Percentiles rank a stretch among this genome's conserved stretches.
phyloP scores from a whole-genome alignment of 2,888 invertebrate species.

The Drosophila algonquin region DNA sequence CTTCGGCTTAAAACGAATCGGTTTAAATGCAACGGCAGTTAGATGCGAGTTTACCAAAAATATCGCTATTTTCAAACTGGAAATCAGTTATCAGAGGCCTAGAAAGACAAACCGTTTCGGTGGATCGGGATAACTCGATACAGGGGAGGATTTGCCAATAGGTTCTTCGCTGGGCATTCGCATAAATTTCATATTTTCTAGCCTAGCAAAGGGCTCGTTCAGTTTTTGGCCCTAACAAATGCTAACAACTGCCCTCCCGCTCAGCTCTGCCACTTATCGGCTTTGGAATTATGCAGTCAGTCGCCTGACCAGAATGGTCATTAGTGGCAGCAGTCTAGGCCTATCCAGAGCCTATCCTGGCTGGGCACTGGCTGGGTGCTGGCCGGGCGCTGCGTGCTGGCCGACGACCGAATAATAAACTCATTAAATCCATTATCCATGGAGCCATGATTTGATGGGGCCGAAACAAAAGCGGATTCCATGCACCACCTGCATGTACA shows the following conservation, averaged over 20 bases:
- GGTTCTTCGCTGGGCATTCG: background rate
- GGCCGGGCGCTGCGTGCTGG: conserved; percentile 35
- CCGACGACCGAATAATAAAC: conserved; percentile 72
- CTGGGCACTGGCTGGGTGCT: conserved; percentile 26
- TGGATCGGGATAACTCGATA: too few relatives aligned
- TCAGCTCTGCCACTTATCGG: background rate
- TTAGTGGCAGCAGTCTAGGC: conserved; percentile 7
- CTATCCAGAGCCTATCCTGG: background rate
- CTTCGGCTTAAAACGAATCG: background rate
- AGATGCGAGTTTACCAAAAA: too few relatives aligned
- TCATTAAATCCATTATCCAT: conserved; percentile 81
- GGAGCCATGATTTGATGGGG: conserved; percentile 75
- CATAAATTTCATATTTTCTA: background rate
- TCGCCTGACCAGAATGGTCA: background rate
- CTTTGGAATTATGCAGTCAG: background rate
- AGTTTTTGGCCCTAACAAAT: background rate
- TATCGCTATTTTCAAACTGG: background rate
- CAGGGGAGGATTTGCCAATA: too few relatives aligned
- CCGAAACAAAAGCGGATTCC: conserved; percentile 81
- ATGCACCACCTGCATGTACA: conserved; percentile 20
- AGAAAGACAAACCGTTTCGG: too few relatives aligned
- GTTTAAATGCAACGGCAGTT: too few relatives aligned
- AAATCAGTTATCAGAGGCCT: too few relatives aligned
- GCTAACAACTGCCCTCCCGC: background rate
- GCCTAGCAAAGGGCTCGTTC: background rate